Percentiles rank a stretch among this genome's conserved stretches.
These are phyloP conservation scores for Otocyon megalotis DNA, from an alignment of 2,113 vertebrate genomes.

Conservation along the genomic window DNA sequence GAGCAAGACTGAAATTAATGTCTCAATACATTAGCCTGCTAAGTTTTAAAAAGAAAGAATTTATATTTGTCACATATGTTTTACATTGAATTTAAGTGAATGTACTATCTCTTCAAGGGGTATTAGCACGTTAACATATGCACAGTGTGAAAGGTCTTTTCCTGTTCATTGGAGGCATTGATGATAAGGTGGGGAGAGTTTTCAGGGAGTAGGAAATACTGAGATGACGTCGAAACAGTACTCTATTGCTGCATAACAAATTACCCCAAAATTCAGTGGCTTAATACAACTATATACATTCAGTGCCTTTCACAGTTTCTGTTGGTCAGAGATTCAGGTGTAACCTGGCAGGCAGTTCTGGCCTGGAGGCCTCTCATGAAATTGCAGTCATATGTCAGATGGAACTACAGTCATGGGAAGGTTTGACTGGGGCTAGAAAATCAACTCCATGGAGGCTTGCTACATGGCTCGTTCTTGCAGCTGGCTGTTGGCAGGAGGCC, in stretches of 20 bases:
- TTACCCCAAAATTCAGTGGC: neutral
- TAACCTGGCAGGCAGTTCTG: neutral
- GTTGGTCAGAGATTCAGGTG: neutral
- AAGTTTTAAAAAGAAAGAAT: slow-evolving; percentile 61
- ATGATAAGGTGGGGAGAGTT: neutral
- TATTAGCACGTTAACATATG: neutral
- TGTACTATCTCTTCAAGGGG: slow-evolving; percentile 12
- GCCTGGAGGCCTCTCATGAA: neutral
- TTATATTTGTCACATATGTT: slow-evolving; percentile 47
- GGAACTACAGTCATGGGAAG: neutral
- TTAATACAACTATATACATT: neutral
- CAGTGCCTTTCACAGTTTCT: slow-evolving; percentile 3
- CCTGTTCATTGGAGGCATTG: neutral
- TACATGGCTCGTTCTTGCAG: neutral
- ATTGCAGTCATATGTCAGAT: neutral
- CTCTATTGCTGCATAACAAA: neutral
- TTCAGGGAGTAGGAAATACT: neutral
- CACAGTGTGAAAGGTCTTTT: neutral
- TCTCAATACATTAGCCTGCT: slow-evolving; percentile 61
- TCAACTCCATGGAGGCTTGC: neutral
- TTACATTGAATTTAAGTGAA: slow-evolving; percentile 50
- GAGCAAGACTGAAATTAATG: slow-evolving; percentile 56
- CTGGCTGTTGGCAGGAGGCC: neutral
- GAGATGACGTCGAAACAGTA: neutral
- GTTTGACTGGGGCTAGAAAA: neutral